These are phyloP conservation scores for Apamea epomidion DNA, from an alignment of 2,888 invertebrate species.

Conservation along the genomic window DNA sequence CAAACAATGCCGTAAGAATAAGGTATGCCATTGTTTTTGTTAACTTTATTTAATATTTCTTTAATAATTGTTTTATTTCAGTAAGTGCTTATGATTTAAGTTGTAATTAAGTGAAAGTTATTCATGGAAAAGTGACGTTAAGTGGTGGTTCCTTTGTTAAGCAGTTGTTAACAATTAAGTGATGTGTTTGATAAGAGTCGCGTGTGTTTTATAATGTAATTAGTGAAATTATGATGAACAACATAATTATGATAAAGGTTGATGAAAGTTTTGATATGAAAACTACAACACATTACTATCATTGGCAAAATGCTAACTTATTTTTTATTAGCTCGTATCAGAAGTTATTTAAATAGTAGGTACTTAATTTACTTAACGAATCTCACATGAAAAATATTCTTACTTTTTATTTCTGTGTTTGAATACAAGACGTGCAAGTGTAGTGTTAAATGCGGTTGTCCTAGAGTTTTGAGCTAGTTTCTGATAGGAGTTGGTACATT, in stretches of 20 bases:
- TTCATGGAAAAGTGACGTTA: slow-evolving; percentile 73
- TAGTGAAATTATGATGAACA: slow-evolving; percentile 30
- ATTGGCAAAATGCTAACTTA: not conserved
- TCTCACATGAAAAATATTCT: not conserved
- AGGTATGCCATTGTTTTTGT: not conserved
- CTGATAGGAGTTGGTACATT: slow-evolving; percentile 6
- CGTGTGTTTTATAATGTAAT: slow-evolving; percentile 38
- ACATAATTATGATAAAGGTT: not conserved
- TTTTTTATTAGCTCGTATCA: not conserved
- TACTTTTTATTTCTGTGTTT: not conserved
- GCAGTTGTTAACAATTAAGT: slow-evolving; percentile 64
- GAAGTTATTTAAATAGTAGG: not conserved
- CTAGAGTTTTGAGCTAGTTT: slow-evolving; percentile 45
- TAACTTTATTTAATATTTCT: not conserved
- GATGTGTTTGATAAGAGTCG: slow-evolving; percentile 62
- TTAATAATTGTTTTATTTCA: slow-evolving; percentile 61
- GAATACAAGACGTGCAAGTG: not conserved
- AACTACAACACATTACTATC: not conserved
- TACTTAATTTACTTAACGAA: too few species aligned
- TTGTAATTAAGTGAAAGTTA: slow-evolving; percentile 60
- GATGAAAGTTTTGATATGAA: slow-evolving; percentile 19
- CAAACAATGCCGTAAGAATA: not conserved
- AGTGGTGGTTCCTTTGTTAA: slow-evolving; percentile 75
- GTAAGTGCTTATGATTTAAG: slow-evolving; percentile 35
- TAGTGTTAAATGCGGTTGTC: slow-evolving; percentile 46